phyloP scores from a whole-genome alignment of 2,888 invertebrate genomes.

The Ommatoiulus sabulosus region DNA sequence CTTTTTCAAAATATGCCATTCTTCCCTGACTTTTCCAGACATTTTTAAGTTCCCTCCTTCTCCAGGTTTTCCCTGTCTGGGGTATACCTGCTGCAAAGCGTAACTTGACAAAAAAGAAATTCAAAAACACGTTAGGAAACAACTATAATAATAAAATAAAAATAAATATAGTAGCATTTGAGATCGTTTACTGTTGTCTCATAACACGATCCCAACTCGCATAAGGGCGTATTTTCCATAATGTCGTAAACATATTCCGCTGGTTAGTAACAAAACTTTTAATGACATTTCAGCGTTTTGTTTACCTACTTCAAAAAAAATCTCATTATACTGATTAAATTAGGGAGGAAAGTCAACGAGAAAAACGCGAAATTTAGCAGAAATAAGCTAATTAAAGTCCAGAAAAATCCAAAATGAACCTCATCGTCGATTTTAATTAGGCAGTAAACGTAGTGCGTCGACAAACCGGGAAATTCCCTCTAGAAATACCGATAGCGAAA shows the following conservation, averaged over 20 bases:
- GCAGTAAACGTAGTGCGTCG: not conserved
- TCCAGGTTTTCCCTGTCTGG: too few species aligned
- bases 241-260: not conserved
- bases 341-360: not conserved
- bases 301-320: not conserved
- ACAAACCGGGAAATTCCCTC: not conserved
- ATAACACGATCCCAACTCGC: not conserved
- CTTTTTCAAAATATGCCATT: too few species aligned
- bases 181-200: too few species aligned
- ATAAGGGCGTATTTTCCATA: not conserved
- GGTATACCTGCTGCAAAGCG: too few species aligned
- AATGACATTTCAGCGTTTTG: not conserved
- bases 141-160: too few species aligned
- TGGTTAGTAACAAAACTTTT: not conserved
- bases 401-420: slow-evolving; percentile 13
- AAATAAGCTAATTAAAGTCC: not conserved
- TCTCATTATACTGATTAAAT: slow-evolving; percentile 18
- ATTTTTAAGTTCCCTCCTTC: too few species aligned
- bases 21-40: too few species aligned
- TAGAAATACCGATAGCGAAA: slow-evolving; percentile 5
- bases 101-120: too few species aligned
- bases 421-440: not conserved
- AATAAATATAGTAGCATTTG: too few species aligned
- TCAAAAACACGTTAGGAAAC: too few species aligned
- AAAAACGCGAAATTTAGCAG: not conserved